Evolutionary conservation across 2,888 invertebrate species (phyloP).

Genomic region (Lasiommata megera): DNA sequence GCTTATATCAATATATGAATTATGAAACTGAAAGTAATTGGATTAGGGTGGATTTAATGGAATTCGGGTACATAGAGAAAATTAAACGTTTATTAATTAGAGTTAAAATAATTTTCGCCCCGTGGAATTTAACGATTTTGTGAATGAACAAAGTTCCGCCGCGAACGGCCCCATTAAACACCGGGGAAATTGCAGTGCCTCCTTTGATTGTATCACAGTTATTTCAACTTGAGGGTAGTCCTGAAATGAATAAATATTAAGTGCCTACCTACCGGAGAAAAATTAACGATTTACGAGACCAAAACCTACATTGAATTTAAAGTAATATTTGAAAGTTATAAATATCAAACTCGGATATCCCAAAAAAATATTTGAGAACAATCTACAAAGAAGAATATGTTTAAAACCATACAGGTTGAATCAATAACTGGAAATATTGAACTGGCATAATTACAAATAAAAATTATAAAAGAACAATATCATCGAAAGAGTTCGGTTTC

Average conservation of each 20-base stretch:
- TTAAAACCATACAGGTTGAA: too few species aligned
- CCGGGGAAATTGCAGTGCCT: constrained; percentile 54
- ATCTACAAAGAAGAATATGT: too few species aligned
- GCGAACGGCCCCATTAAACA: constrained; percentile 55
- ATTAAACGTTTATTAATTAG: neutral
- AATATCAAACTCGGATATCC: too few species aligned
- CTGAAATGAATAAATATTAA: neutral
- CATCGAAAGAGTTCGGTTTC: too few species aligned
- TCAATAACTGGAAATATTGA: too few species aligned
- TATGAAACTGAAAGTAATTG: too few species aligned
- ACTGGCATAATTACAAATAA: too few species aligned
- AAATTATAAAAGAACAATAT: too few species aligned
- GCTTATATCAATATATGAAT: too few species aligned
- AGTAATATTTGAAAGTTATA: neutral
- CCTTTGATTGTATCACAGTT: constrained; percentile 56
- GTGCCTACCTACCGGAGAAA: neutral
- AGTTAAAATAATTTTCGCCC: constrained; percentile 13
- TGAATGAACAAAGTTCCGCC: constrained; percentile 59
- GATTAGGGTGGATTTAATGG: neutral
- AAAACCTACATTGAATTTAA: neutral
- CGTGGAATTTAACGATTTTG: constrained; percentile 32
- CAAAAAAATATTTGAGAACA: too few species aligned
- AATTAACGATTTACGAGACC: neutral
- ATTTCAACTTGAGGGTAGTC: constrained; percentile 35
- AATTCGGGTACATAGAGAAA: neutral